Percentiles rank a stretch among this genome's conserved stretches.
Evolutionary conservation across 2,888 invertebrate genomes (phyloP).

Genomic region (Mayetiola destructor): DNA sequence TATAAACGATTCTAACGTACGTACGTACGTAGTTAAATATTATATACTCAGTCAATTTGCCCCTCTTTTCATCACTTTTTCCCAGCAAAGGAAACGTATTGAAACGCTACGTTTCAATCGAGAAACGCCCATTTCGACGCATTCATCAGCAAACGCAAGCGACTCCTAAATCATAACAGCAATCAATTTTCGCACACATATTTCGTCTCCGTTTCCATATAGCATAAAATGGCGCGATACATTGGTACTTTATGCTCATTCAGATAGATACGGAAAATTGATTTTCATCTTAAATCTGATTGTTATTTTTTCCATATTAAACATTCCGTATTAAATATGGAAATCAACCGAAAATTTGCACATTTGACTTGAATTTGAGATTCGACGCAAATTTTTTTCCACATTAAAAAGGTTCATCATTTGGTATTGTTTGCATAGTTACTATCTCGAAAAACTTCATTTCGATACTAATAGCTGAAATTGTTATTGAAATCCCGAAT

Average conservation of each 20-base stretch:
- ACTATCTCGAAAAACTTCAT: not conserved
- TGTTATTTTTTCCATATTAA: not conserved
- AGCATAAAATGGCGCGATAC: conserved; percentile 10
- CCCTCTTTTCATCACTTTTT: not conserved
- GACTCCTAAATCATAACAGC: too few species aligned
- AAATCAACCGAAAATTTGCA: not conserved
- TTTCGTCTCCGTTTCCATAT: conserved; percentile 9
- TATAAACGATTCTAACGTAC: not conserved
- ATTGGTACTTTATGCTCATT: not conserved
- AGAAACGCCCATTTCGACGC: not conserved
- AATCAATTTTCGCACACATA: not conserved
- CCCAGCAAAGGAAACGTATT: not conserved
- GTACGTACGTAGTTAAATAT: not conserved
- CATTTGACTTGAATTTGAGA: not conserved
- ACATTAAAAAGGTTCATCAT: not conserved
- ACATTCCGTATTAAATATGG: too few species aligned
- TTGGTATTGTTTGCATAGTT: not conserved
- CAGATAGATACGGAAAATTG: not conserved
- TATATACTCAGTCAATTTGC: not conserved
- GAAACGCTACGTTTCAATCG: not conserved
- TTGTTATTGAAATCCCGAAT: not conserved
- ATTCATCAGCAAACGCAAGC: not conserved
- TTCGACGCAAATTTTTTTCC: not conserved
- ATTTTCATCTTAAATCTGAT: not conserved
- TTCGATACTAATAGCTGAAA: not conserved